A percentile compares a stretch with the other conserved stretches of the same genome.
These are phyloP conservation scores for Misgurnus mizolepis DNA, from an alignment of 2,113 vertebrate species.

Conservation along the genomic window DNA sequence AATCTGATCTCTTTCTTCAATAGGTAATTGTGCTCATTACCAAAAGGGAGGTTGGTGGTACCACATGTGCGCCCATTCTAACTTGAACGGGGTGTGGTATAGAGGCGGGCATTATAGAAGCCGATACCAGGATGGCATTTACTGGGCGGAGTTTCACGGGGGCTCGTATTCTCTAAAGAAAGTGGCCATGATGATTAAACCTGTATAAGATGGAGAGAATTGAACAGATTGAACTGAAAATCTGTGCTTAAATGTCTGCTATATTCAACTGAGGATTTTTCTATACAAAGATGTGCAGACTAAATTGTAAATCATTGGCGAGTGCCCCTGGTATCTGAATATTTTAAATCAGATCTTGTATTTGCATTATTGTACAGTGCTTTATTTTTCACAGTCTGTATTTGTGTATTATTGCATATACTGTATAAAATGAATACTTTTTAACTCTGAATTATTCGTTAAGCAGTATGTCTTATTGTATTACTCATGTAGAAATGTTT, in stretches of 20 bases:
- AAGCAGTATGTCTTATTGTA: no score
- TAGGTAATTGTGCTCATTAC: conserved; percentile 90
- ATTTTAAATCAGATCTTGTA: not conserved
- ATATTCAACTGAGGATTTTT: no score
- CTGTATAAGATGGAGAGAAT: conserved; percentile 54
- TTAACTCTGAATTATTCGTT: not conserved
- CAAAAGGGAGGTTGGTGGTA: conserved; percentile 95
- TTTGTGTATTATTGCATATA: not conserved
- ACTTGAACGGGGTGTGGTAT: conserved; percentile 91
- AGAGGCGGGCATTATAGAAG: conserved; percentile 87
- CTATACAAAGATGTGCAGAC: no score
- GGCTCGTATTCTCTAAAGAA: conserved; percentile 87
- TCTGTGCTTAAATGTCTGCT: no score
- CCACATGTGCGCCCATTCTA: conserved; percentile 90
- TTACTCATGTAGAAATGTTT: not conserved
- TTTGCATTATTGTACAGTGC: no score
- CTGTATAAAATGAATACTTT: not conserved
- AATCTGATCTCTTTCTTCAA: not conserved
- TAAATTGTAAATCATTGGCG: no score
- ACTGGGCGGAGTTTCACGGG: conserved; percentile 89
- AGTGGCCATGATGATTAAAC: conserved; percentile 85
- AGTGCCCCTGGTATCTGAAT: no score
- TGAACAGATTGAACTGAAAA: not conserved
- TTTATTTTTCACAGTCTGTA: not conserved
- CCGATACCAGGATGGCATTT: conserved; percentile 88